Evolutionary conservation across 2,888 invertebrate species (phyloP).

Genomic region (Campopleginae sp.): DNA sequence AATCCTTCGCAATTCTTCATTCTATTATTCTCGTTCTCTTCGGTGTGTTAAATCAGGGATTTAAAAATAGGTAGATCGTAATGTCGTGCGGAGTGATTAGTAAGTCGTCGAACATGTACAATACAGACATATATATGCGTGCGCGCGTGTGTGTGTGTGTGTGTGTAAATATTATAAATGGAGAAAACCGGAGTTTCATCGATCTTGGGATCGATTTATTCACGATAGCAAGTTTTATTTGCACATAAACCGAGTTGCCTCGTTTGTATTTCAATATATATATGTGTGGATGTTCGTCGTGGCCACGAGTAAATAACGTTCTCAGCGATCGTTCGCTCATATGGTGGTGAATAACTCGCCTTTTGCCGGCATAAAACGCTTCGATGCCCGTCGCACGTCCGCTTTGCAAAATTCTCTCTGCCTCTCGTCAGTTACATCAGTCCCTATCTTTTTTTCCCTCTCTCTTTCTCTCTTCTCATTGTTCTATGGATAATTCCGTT

Average conservation of each 20-base stretch:
- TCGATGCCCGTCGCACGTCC: slow-evolving; percentile 63
- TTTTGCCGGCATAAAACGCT: slow-evolving; percentile 43
- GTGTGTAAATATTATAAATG: slow-evolving; percentile 35
- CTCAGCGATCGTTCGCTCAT: slow-evolving; percentile 53
- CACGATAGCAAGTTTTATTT: slow-evolving; percentile 57
- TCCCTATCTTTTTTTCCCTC: slow-evolving; percentile 2
- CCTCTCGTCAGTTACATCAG: slow-evolving; percentile 58
- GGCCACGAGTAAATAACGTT: slow-evolving; percentile 63
- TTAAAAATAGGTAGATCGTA: slow-evolving; percentile 50
- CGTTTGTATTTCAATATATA: slow-evolving; percentile 31
- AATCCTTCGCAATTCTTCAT: slow-evolving; percentile 37
- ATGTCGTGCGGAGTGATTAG: slow-evolving; percentile 60
- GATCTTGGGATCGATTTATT: slow-evolving; percentile 66
- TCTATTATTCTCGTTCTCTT: slow-evolving; percentile 26
- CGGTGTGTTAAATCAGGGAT: not conserved
- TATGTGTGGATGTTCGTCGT: slow-evolving; percentile 10
- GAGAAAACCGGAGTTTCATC: slow-evolving; percentile 56
- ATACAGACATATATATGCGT: not conserved
- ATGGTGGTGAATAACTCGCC: slow-evolving; percentile 40
- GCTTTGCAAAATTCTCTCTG: slow-evolving; percentile 57
- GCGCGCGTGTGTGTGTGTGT: slow-evolving; percentile 6
- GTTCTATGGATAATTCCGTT: slow-evolving; percentile 67
- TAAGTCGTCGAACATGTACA: slow-evolving; percentile 45
- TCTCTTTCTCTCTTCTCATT: slow-evolving; percentile 58
- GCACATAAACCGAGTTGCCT: not conserved